Base-by-base conservation (phyloP, 2,113 vertebrate species). In the Erythrocercus mccallii region DNA sequence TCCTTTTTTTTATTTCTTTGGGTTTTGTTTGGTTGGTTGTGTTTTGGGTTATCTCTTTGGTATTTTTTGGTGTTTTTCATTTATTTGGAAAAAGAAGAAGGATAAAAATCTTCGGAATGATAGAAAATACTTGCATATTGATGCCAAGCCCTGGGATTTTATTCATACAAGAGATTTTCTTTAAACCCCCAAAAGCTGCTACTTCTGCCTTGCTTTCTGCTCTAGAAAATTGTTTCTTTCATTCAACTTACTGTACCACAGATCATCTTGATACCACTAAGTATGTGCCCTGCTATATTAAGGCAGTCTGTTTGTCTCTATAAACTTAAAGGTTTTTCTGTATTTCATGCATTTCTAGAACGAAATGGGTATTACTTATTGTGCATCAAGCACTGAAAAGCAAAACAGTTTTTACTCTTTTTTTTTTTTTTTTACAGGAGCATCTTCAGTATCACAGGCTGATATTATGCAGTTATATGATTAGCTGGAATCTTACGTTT, bases 1-100 rank as follows among this genome's bases (percentile, higher is more conserved):
- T 4, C 28, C 5, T 0, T 5, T 25, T 17, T 38, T 40, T 21
- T 25, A 2, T 18, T 53, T 44, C 2, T 13, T 69, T 61, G 7
- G 1, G 20, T 53, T 71, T 60, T 58, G 15, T 12, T 80, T 72
- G 6, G 2, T 79, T 79, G 5, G 12, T 8, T 64, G 30, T 6
- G 5, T n/a, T 65, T 74, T 12, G 24, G 7, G 7, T n/a, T 30
- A 22, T 44, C 30, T 11, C 6, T 42, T 68, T 35, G 4, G 3
- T 10, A 16, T 47, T 50, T 74, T 57, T 50, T 21, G 18, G 2
- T 7, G 10, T 56, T 82, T 86, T 86, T 77, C 3, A 45, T 92
- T 82, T 69, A 45, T 91, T 86, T 71, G 20, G 24, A 42, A 78
- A 84, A 77, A 72, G 33, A 81, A 88, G 45, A 7, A 47, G 42